Evolutionary conservation across 1,140 invertebrate genomes (phyloP).

Genomic region (Pygmarrhopalites habei): DNA sequence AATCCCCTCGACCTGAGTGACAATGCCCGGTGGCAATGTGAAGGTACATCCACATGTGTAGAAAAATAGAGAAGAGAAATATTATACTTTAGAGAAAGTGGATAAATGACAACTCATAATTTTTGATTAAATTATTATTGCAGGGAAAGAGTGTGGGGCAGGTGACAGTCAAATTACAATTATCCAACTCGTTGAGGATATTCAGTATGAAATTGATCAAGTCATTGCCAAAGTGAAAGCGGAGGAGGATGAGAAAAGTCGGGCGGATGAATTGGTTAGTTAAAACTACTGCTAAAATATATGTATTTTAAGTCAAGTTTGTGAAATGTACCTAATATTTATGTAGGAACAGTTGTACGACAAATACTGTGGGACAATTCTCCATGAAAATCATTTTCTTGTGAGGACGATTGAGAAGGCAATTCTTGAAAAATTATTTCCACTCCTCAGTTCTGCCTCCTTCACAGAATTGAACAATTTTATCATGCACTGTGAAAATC

Average conservation of each 20-base stretch:
- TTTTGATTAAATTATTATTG: too few relatives aligned
- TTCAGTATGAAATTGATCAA: not conserved
- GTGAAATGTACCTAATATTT: too few relatives aligned
- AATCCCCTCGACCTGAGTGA: constrained; percentile 8
- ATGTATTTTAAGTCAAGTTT: too few relatives aligned
- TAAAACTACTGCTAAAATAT: too few relatives aligned
- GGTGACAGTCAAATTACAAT: constrained; percentile 5
- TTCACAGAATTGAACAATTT: constrained; percentile 2
- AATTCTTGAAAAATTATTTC: not conserved
- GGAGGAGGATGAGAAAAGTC: not conserved
- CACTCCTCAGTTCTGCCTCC: not conserved
- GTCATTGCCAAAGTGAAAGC: not conserved
- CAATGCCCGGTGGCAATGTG: constrained; percentile 9
- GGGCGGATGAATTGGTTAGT: too few relatives aligned
- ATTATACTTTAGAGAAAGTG: too few relatives aligned
- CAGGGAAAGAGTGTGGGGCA: not conserved
- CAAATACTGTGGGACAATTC: constrained; percentile 10
- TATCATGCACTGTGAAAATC: constrained; percentile 12
- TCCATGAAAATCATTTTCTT: constrained; percentile 18
- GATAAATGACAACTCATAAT: too few relatives aligned
- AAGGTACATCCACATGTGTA: too few relatives aligned
- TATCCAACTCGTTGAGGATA: constrained; percentile 11
- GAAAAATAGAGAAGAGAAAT: too few relatives aligned
- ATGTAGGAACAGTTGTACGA: constrained; percentile 3
- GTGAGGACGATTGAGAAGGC: not conserved